Evolutionary conservation across 2,113 vertebrate species (phyloP), one percentile per base, ranked within the genome.

Genomic region (Trinectes maculatus): DNA sequence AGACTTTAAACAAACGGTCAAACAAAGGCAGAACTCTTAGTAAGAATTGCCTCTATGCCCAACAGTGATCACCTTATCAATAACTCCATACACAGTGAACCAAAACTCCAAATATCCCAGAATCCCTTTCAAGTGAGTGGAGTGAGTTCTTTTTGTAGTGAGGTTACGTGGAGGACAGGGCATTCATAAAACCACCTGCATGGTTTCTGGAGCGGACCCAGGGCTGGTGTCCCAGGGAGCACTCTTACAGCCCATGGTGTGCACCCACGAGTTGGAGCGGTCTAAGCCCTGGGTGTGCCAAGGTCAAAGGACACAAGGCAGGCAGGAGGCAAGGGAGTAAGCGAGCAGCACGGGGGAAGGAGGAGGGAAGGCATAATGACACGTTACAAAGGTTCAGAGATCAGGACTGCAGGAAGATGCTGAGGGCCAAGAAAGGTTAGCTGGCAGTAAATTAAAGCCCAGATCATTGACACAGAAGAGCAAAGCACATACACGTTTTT

Each of bases 201-300:
- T 94, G 91, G 96, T 89, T 85, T 99, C 96, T 93, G 96, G 91
- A 93, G 95, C 94, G 89, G 97, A 97, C 91, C 95, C 96, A 89
- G 95, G 96, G 95, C 96, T 96, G 94, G 96, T 94, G 95, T 96
- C 97, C 98, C 96, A 99, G 94, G 96, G 95, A 93, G 94, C 93
- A 89, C 95, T 95, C 93, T 96, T 98, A 94, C 95, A 95, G 94
- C 95, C 96, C 94, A 96, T 97, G 93, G 98, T 96, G 95, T 99
- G 95, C 92, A 99, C 98, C 98, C 98, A 99, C 93, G 98, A 99
- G 96, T 99, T 99, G 96, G 98, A 99, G 94, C 98, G 98, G 91
- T 99, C 98, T 95, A 99, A 96, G 87, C 98, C 98, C 98, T 99
- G 94, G 90, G 89, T 81, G 93, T 93, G 93, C 92, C 93, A 93